Evolutionary conservation across 2,888 invertebrate genomes (phyloP).

Genomic region (Drosophila fungiperda): DNA sequence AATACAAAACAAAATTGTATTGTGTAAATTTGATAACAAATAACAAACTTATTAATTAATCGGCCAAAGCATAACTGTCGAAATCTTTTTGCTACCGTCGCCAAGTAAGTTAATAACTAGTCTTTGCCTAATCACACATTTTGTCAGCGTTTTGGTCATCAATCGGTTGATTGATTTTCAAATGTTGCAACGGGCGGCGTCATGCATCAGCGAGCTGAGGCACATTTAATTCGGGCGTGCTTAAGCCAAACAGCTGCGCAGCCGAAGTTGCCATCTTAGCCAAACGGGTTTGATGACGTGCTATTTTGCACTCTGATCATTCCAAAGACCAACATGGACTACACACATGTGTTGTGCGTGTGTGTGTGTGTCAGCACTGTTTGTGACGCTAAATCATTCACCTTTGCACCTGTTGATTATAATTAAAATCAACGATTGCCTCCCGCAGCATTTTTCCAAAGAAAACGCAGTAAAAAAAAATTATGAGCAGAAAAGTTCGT

Average conservation of each 20-base stretch:
- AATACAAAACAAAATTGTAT: not conserved
- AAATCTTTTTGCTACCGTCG: not conserved
- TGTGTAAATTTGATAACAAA: not conserved
- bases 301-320: conserved; percentile 29
- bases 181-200: conserved; percentile 51
- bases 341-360: conserved; percentile 1
- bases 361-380: conserved; percentile 5
- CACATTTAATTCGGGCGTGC: conserved; percentile 34
- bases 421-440: conserved; percentile 6
- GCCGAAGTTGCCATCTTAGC: conserved; percentile 14
- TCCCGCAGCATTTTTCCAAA: conserved; percentile 5
- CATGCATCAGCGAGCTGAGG: conserved; percentile 40
- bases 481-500: conserved; percentile 4
- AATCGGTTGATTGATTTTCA: conserved; percentile 41
- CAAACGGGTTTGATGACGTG: conserved; percentile 40
- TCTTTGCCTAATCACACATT: not conserved
- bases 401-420: conserved; percentile 49
- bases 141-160: conserved; percentile 2
- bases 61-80: not conserved
- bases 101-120: not conserved
- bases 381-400: conserved; percentile 16
- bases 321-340: conserved; percentile 1
- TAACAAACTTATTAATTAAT: not conserved
- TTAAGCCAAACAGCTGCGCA: conserved; percentile 8
- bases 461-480: not conserved